Percentiles rank a stretch among this genome's conserved stretches.
Conservation (phyloP, 1,140 invertebrate genomes). For the Drosophila trapezifrons region DNA sequence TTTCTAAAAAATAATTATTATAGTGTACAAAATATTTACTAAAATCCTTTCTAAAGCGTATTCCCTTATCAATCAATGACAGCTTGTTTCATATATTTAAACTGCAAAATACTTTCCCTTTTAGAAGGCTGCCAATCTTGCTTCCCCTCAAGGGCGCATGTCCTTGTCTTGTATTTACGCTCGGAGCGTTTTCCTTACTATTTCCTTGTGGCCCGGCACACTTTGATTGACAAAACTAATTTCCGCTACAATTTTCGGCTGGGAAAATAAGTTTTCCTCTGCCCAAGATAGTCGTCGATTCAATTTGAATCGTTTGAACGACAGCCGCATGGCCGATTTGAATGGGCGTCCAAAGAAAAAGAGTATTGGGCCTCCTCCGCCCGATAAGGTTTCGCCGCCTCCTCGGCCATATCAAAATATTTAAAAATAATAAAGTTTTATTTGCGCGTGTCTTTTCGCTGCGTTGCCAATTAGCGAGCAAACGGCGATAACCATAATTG, state of each 20-base stretch:
- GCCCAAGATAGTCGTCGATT: conserved; percentile 4
- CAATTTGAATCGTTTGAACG: conserved; percentile 40
- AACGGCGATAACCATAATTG: conserved; percentile 72
- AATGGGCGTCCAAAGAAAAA: neutral
- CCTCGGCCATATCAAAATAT: conserved; percentile 18
- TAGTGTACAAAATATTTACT: too few relatives aligned
- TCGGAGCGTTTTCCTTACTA: conserved; percentile 13
- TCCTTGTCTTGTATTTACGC: too few relatives aligned
- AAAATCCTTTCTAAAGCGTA: neutral
- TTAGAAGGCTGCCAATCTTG: neutral
- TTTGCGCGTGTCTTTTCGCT: conserved; percentile 59
- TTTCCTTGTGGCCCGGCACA: conserved; percentile 5
- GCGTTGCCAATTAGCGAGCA: conserved; percentile 59
- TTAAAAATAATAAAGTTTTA: conserved; percentile 40
- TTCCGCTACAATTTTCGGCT: conserved; percentile 24
- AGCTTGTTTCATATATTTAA: neutral
- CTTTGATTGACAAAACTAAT: conserved; percentile 55
- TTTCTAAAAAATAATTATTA: neutral
- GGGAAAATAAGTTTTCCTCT: conserved; percentile 16
- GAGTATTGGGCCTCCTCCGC: neutral
- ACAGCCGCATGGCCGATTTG: conserved; percentile 32
- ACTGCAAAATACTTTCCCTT: conserved; percentile 5
- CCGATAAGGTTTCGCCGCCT: neutral
- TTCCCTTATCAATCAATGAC: too few relatives aligned
- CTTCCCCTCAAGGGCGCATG: neutral